A percentile compares a stretch with the other conserved stretches of the same genome.
Evolutionary conservation across 2,888 invertebrate genomes (phyloP).

Genomic region (Ferdinandea cuprea): DNA sequence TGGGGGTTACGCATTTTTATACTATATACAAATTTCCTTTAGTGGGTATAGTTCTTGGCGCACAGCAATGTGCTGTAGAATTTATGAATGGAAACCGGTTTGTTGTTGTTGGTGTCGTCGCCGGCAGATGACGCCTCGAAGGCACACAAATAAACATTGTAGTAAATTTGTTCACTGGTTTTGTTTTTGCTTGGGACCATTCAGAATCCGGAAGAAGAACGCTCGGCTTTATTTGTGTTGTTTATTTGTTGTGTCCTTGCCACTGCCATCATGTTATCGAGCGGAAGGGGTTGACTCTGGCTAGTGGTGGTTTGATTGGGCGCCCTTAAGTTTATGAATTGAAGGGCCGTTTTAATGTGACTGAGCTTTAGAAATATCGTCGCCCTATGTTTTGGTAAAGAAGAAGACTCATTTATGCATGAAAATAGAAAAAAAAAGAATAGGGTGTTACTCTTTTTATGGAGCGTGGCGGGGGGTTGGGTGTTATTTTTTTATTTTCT

Average conservation of each 20-base stretch:
- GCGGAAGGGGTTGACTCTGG: neutral
- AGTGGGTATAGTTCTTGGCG: slow-evolving; percentile 11
- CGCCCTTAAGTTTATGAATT: slow-evolving; percentile 57
- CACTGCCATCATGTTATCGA: slow-evolving; percentile 1
- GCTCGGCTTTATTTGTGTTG: slow-evolving; percentile 52
- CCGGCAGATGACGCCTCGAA: slow-evolving; percentile 62
- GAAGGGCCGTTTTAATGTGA: slow-evolving; percentile 56
- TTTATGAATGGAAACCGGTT: slow-evolving; percentile 67
- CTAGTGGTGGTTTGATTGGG: slow-evolving; percentile 24
- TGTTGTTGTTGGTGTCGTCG: slow-evolving; percentile 49
- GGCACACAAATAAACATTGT: slow-evolving; percentile 73
- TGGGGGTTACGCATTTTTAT: no score
- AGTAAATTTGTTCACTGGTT: slow-evolving; percentile 58
- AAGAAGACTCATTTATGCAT: slow-evolving; percentile 53
- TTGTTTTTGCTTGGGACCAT: slow-evolving; percentile 51
- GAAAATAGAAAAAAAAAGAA: slow-evolving; percentile 34
- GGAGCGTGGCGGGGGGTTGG: neutral
- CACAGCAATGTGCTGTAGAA: slow-evolving; percentile 39
- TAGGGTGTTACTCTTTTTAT: neutral
- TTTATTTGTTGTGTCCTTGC: slow-evolving; percentile 65
- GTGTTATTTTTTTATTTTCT: neutral
- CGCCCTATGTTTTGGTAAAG: slow-evolving; percentile 17
- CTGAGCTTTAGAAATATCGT: slow-evolving; percentile 13
- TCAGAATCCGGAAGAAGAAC: slow-evolving; percentile 72
- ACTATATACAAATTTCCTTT: neutral